Base-by-base conservation (phyloP, 2,888 invertebrate species). In the Scelioninae gen. 1 region DNA sequence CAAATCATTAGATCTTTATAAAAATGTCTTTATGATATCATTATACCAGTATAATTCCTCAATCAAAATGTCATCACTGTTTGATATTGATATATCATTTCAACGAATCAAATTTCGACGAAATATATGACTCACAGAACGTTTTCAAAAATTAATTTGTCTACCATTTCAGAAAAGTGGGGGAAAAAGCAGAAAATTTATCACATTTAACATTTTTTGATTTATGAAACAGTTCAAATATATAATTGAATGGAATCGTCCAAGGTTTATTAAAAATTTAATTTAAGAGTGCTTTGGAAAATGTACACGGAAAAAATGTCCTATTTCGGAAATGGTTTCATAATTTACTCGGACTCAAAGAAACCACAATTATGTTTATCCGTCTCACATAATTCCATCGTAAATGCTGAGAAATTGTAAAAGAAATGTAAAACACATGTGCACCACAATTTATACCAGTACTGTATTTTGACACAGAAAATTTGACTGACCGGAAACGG, bases 401-500 rank as follows among this genome's bases (percentile, higher is more conserved):
- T 23, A 23, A 58, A 40, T 56, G 23, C 16, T n/a, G 9, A 38
- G 29, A 56, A 56, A 32, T 5, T 23, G 51, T 3, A n/a, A n/a
- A 38, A n/a, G 32, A 62, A 68, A 74, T 80, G 76, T 77, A 34
- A 11, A 80, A 77, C 80, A 83, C 56, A 60, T 84, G 81, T 77
- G 77, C 11, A n/a, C 0, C 6, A 60, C 63, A 34, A 71, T 77
- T 72, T 40, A 65, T 60, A 38, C 51, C 55, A 56, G 32, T 32
- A 32, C 16, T 38, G 80, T 78, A 77, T 84, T 80, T 77, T 76
- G 83, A 80, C 82, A 81, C 56, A 65, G 51, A 77, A 66, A 83
- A 74, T 77, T 69, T 45, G 68, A 69, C 49, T 81, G 81, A 81
- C 83, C 83, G 83, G 83, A 84, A 84, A 74, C 83, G 83, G 83